Conservation (phyloP, 92 coral and sea anemone species). For the Heteractis magnifica region DNA sequence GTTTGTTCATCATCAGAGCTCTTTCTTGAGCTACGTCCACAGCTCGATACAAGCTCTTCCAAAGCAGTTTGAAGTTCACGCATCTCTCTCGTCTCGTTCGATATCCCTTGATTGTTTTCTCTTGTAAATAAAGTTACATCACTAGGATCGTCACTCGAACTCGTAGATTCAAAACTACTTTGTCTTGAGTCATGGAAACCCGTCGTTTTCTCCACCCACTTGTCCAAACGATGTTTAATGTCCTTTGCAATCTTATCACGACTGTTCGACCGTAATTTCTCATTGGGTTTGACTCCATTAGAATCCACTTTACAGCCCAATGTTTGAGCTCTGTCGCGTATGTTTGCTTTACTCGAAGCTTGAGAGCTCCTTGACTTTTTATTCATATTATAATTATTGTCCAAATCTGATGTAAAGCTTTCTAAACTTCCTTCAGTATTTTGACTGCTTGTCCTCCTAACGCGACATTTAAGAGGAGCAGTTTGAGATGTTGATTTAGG, state of each 20-base stretch:
- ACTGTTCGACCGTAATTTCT: neutral
- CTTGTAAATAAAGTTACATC: slow-evolving; percentile 13
- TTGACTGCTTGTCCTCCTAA: slow-evolving; percentile 25
- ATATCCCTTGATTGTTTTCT: slow-evolving; percentile 14
- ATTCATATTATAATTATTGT: slow-evolving; percentile 24
- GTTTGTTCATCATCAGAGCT: neutral
- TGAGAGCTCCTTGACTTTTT: slow-evolving; percentile 26
- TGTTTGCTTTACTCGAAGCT: slow-evolving; percentile 25
- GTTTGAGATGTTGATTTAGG: neutral
- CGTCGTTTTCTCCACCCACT: slow-evolving; percentile 21
- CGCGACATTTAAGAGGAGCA: neutral
- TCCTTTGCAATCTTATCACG: slow-evolving; percentile 4
- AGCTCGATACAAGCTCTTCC: slow-evolving; percentile 51
- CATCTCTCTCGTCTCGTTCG: slow-evolving; percentile 30
- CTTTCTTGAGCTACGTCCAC: slow-evolving; percentile 27
- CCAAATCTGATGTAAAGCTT: slow-evolving; percentile 32
- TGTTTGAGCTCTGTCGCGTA: slow-evolving; percentile 18
- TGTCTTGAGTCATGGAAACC: slow-evolving; percentile 25
- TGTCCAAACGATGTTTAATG: slow-evolving; percentile 17
- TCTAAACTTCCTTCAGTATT: slow-evolving; percentile 23
- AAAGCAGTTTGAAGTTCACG: slow-evolving; percentile 53
- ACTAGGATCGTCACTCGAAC: slow-evolving; percentile 29
- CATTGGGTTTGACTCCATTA: slow-evolving; percentile 12
- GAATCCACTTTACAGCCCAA: neutral
- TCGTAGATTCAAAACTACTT: slow-evolving; percentile 38